Evolutionary conservation across 2,888 invertebrate genomes (phyloP).

Genomic region (Sepiola atlantica): DNA sequence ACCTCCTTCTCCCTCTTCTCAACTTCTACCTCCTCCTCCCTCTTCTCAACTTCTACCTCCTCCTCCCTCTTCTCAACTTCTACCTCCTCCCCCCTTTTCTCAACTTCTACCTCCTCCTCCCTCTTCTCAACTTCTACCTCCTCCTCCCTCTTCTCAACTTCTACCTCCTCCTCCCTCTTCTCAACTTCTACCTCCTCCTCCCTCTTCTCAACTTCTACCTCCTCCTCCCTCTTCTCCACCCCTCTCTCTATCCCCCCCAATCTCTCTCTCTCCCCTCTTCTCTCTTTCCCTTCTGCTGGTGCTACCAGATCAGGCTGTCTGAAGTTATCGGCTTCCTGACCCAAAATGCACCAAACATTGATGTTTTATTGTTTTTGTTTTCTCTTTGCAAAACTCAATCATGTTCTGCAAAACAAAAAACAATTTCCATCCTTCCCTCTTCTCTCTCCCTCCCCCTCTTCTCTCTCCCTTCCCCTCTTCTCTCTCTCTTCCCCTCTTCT

Average conservation of each 20-base stretch:
- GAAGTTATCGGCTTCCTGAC: too few relatives aligned
- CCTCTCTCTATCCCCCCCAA: background rate
- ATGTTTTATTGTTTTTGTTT: too few relatives aligned
- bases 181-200: background rate
- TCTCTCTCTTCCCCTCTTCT: background rate
- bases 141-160: background rate
- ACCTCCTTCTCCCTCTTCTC: background rate
- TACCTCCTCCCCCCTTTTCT: background rate
- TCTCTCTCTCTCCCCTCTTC: background rate
- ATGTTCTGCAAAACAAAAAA: too few relatives aligned
- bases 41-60: background rate
- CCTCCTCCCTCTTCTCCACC: background rate
- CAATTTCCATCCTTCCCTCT: background rate
- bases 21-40: background rate
- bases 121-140: background rate
- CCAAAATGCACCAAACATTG: too few relatives aligned
- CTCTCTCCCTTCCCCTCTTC: background rate
- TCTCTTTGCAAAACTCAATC: too few relatives aligned
- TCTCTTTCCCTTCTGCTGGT: background rate
- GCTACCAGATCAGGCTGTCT: too few relatives aligned
- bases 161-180: background rate
- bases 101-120: background rate
- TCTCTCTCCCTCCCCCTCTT: background rate
- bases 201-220: background rate
- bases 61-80: background rate